These are phyloP conservation scores for Ceuthmochares aereus DNA, from an alignment of 2,113 vertebrate species.

Conservation along the genomic window DNA sequence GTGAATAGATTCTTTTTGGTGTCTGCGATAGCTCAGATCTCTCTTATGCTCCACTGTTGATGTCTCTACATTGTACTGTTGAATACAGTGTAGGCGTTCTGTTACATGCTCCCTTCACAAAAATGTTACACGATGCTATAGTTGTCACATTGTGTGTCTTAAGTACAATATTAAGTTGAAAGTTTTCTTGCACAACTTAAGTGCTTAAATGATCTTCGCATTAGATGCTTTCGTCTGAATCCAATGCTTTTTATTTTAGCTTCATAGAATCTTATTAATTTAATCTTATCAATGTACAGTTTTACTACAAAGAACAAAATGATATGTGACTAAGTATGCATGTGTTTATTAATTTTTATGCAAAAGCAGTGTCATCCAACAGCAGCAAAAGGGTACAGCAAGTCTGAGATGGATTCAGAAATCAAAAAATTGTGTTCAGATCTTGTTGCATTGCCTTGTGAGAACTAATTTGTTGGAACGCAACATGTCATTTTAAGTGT, in stretches of 20 bases:
- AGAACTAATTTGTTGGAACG: background rate
- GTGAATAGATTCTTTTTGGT: background rate
- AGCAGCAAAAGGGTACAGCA: background rate
- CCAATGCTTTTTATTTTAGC: background rate
- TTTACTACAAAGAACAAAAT: background rate
- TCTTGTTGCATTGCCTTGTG: background rate
- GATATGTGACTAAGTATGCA: background rate
- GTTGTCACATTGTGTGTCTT: background rate
- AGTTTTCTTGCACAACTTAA: background rate
- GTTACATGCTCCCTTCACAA: rapidly evolving
- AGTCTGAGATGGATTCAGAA: background rate
- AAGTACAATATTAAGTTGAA: background rate
- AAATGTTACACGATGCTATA: background rate
- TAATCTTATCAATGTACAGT: background rate
- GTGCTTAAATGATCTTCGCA: background rate
- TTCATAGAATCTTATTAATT: background rate
- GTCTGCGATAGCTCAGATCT: background rate
- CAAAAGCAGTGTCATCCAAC: rapidly evolving
- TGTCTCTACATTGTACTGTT: rapidly evolving
- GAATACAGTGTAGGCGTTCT: background rate
- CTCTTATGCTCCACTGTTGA: background rate
- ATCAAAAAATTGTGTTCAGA: background rate
- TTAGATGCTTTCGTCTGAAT: background rate
- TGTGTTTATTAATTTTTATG: background rate
- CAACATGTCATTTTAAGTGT: background rate